These are phyloP conservation scores for Proterorhinus semilunaris DNA, from an alignment of 2,113 vertebrate species.

Conservation along the genomic window DNA sequence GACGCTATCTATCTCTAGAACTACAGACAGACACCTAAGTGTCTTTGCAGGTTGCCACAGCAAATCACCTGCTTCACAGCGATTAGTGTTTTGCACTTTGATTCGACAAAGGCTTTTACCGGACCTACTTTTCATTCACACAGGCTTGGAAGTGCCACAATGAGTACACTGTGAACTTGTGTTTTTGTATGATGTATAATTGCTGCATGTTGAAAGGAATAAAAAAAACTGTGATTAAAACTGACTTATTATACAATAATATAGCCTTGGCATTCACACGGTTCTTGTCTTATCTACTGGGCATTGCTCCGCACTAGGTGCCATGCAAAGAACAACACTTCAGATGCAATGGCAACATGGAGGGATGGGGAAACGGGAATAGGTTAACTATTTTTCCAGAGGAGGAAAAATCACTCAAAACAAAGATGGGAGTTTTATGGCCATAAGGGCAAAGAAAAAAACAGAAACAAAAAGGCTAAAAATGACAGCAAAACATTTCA, in stretches of 20 bases:
- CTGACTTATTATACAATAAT: background rate
- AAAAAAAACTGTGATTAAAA: background rate
- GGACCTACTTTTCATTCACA: background rate
- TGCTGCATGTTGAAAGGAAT: background rate
- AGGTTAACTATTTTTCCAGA: slow-evolving; percentile 62
- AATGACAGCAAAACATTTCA: slow-evolving; percentile 32
- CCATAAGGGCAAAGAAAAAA: slow-evolving; percentile 14
- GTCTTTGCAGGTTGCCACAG: too few relatives aligned
- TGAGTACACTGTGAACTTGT: background rate
- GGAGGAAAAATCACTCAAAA: slow-evolving; percentile 63
- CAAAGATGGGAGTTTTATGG: slow-evolving; percentile 44
- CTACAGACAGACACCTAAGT: background rate
- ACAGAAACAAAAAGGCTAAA: background rate
- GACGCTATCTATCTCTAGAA: background rate
- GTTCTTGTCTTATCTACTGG: background rate
- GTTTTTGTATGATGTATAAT: background rate
- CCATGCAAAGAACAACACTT: slow-evolving; percentile 67
- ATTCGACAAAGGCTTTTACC: background rate
- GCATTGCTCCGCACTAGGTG: slow-evolving; percentile 44
- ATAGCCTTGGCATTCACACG: background rate
- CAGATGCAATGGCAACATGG: slow-evolving; percentile 59
- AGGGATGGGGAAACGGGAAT: slow-evolving; percentile 13
- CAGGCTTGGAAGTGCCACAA: background rate
- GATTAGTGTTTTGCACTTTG: background rate
- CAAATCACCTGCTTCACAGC: too few relatives aligned